phyloP scores from a whole-genome alignment of 2,888 invertebrate genomes.

The Platynereis dumerilii region DNA sequence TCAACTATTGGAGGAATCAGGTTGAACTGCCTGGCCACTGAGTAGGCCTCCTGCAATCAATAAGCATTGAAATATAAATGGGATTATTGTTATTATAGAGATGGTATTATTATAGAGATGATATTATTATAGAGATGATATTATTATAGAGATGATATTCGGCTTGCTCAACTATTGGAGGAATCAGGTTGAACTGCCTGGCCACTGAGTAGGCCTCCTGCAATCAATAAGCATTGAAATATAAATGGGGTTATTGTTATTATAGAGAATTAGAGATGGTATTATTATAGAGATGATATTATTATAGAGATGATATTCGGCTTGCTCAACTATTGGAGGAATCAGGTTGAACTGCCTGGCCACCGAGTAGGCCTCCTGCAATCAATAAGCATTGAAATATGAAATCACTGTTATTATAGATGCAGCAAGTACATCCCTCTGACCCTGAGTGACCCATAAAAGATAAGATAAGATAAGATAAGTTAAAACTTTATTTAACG shows the following conservation, averaged over 20 bases:
- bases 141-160: too few relatives aligned
- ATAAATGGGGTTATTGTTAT: constrained; percentile 1
- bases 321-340: constrained; percentile 94
- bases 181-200: constrained; percentile 94
- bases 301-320: too few relatives aligned
- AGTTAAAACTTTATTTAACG: too few relatives aligned
- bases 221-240: constrained; percentile 7
- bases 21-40: constrained; percentile 96
- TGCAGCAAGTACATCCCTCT: too few relatives aligned
- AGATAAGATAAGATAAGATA: too few relatives aligned
- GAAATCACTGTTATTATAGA: background rate
- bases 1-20: constrained; percentile 95
- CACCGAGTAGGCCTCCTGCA: constrained; percentile 88
- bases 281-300: too few relatives aligned
- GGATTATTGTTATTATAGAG: background rate
- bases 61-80: constrained; percentile 8
- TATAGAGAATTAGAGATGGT: too few relatives aligned
- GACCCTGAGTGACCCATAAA: too few relatives aligned
- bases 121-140: too few relatives aligned
- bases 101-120: background rate
- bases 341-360: constrained; percentile 97
- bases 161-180: constrained; percentile 94
- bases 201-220: constrained; percentile 94
- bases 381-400: constrained; percentile 9
- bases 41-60: constrained; percentile 79